Percentiles rank a stretch among this genome's conserved stretches.
phyloP scores from a whole-genome alignment of 1,140 invertebrate genomes.

The Atta texana region DNA sequence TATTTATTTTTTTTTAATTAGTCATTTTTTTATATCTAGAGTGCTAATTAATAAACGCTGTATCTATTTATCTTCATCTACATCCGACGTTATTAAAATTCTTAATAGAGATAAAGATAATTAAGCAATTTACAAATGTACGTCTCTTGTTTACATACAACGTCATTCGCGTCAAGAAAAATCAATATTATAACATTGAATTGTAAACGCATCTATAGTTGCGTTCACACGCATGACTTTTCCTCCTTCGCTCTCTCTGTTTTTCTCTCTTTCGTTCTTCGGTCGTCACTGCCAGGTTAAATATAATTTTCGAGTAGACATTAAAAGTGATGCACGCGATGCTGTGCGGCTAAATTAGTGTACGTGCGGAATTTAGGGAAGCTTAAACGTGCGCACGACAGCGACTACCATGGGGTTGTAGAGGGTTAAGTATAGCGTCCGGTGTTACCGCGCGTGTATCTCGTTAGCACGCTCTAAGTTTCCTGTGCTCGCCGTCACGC shows the following conservation, averaged over 20 bases:
- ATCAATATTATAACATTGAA: not conserved
- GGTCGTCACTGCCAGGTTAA: conserved; percentile 43
- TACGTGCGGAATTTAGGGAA: conserved; percentile 21
- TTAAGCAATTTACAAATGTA: not conserved
- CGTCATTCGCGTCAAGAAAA: not conserved
- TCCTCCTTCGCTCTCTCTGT: not conserved
- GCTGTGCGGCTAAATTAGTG: not conserved
- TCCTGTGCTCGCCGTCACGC: conserved; percentile 42
- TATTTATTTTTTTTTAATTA: too few species aligned
- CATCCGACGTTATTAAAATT: not conserved
- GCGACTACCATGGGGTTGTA: not conserved
- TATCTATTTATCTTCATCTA: too few species aligned
- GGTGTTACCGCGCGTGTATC: conserved; percentile 39
- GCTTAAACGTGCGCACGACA: not conserved
- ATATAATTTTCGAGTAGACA: conserved; percentile 29
- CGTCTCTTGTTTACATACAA: not conserved
- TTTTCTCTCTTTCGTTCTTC: not conserved
- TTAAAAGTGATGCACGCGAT: conserved; percentile 23
- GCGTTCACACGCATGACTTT: not conserved
- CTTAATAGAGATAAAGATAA: not conserved
- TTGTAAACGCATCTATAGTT: not conserved
- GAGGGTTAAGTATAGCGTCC: conserved; percentile 19
- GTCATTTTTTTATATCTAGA: too few species aligned
- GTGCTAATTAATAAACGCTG: too few species aligned
- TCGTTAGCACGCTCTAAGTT: conserved; percentile 47